Base-by-base conservation (phyloP, 2,113 vertebrate genomes). In the Carlito syrichta region DNA sequence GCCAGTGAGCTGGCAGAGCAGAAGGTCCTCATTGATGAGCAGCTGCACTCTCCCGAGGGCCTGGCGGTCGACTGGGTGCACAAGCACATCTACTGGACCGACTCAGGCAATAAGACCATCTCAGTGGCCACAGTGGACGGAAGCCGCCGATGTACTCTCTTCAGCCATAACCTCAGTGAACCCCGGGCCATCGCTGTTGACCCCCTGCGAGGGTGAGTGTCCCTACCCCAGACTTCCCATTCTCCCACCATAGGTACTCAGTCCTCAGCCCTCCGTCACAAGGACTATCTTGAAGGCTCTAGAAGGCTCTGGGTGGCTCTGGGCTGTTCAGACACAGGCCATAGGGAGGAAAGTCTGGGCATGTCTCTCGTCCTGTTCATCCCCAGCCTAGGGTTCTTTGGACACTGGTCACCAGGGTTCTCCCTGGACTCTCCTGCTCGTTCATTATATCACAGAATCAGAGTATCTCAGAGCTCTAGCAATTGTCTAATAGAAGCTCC, bases 1-100 rank as follows among this genome's bases (percentile, higher is more conserved):
- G 99, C 99, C 77, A 99, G 99, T 0, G 99, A 99, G 97, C 99
- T 99, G 0, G 98, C 99, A 0, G 98, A 99, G 97, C 99, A 99
- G 98, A 98, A 99, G 95, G 99, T 99, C 9, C 98, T 99, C 88
- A 99, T 99, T 19, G 99, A 99, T 56, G 99, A 99, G 63, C 98
- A 99, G 83, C 98, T 99, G 45, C 99, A 99, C 98, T 99, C 99
- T 8, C 99, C 99, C 0, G 99, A 99, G 98, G 99, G 99, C 45
- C 98, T 99, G 97, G 99, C 99, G 0, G 99, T 99, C 50, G 99
- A 99, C 98, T 99, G 99, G 99, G 98, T 99, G 60, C 99, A 99
- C 84, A 99, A 99, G 97, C 99, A 99, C 97, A 99, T 99, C 98
- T 99, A 99, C 98, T 99, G 99, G 99, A 99, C 99, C 0, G 99